These are phyloP conservation scores for Galerucella nymphaeae DNA, from an alignment of 2,888 invertebrate genomes.

Conservation along the genomic window DNA sequence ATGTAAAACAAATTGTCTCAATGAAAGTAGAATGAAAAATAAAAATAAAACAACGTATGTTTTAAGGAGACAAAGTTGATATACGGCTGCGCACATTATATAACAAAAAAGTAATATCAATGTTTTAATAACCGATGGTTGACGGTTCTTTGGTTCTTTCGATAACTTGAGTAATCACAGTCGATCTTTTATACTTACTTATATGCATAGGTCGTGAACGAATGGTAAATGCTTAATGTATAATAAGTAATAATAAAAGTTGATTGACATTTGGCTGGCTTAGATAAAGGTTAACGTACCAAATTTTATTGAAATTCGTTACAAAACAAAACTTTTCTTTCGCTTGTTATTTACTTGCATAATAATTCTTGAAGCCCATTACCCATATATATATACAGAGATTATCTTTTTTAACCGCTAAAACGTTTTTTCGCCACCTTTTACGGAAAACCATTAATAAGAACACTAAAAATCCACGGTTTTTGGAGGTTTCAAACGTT, in stretches of 20 bases:
- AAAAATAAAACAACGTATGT: background rate
- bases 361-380: background rate
- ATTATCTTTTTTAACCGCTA: background rate
- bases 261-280: slow-evolving; percentile 12
- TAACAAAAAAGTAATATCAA: background rate
- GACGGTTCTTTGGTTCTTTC: slow-evolving; percentile 9
- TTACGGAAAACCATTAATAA: too few species aligned
- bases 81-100: background rate
- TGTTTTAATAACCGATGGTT: slow-evolving; percentile 9
- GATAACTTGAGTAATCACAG: background rate
- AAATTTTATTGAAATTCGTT: slow-evolving; percentile 1
- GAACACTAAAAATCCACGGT: too few species aligned
- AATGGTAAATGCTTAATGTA: background rate
- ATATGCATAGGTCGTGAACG: slow-evolving; percentile 6
- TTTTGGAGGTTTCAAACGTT: too few species aligned
- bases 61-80: background rate
- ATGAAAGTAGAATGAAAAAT: background rate
- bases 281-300: slow-evolving; percentile 16
- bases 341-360: slow-evolving; percentile 7
- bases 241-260: slow-evolving; percentile 6
- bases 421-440: too few species aligned
- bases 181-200: background rate
- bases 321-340: slow-evolving; percentile 1
- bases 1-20: too few species aligned
- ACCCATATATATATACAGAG: background rate